Evolutionary conservation across 2,797 vertebrate genomes (phyloP).

Genomic region (Enoplosus armatus): DNA sequence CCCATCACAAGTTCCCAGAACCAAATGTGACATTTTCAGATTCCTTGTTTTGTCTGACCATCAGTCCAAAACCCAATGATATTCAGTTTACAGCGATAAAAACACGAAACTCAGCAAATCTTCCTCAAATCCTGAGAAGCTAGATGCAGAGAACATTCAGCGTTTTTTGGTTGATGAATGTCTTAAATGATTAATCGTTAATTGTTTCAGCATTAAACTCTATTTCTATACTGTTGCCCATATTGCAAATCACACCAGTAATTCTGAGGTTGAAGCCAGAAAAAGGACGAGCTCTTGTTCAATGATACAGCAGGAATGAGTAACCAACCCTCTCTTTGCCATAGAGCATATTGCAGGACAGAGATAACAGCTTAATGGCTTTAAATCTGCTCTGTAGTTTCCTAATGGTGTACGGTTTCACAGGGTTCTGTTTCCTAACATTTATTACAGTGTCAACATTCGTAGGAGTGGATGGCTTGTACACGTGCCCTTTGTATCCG

Average conservation of each 20-base stretch:
- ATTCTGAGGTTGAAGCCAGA: slow-evolving; percentile 9
- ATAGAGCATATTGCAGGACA: slow-evolving; percentile 35
- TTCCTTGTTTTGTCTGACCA: not conserved
- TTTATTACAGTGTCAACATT: slow-evolving; percentile 45
- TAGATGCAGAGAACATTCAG: not conserved
- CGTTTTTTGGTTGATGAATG: not conserved
- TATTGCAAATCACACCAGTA: slow-evolving; percentile 4
- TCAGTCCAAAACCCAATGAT: not conserved
- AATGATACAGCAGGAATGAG: slow-evolving; percentile 20
- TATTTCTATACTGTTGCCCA: not conserved
- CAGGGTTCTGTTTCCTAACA: slow-evolving; percentile 34
- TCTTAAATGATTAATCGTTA: not conserved
- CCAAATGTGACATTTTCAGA: not conserved
- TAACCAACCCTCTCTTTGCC: slow-evolving; percentile 37
- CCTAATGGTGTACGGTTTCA: slow-evolving; percentile 43
- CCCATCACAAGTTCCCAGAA: not conserved
- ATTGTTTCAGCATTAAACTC: not conserved
- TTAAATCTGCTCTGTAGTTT: slow-evolving; percentile 45
- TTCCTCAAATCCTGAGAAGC: not conserved
- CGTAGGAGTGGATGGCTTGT: slow-evolving; percentile 23
- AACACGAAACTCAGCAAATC: not conserved
- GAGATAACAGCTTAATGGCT: slow-evolving; percentile 56
- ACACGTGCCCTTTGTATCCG: slow-evolving; percentile 40
- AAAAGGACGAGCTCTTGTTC: slow-evolving; percentile 17
- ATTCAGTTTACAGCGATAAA: not conserved